Conservation (phyloP, 1,140 invertebrate species). For the Drosophila serrata region DNA sequence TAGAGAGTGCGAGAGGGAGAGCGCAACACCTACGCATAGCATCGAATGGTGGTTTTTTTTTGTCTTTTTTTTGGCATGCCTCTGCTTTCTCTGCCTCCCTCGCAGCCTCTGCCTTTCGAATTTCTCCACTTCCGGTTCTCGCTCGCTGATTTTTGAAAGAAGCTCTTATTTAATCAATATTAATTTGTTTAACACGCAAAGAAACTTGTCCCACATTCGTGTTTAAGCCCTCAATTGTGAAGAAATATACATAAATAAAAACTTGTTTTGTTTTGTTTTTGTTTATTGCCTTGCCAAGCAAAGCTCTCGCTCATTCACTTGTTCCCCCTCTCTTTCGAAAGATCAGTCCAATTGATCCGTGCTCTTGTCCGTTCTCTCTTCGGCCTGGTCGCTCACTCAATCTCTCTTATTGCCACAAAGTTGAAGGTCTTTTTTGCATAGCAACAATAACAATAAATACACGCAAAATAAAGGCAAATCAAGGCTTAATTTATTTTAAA, state of each 20-base stretch:
- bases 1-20: constrained; percentile 1
- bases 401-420: constrained; percentile 48
- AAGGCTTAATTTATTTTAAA: constrained; percentile 2
- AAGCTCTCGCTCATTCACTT: constrained; percentile 28
- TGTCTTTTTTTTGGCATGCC: constrained; percentile 59
- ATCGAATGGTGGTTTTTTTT: constrained; percentile 18
- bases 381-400: constrained; percentile 5
- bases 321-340: constrained; percentile 17
- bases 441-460: constrained; percentile 31
- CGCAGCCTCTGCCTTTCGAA: constrained; percentile 26
- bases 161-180: constrained; percentile 44
- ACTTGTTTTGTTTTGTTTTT: constrained; percentile 56
- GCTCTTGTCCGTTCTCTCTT: constrained; percentile 8
- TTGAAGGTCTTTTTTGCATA: constrained; percentile 74
- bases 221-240: constrained; percentile 16
- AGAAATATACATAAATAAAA: constrained; percentile 44
- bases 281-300: constrained; percentile 30
- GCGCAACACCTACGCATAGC: constrained; percentile 68
- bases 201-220: constrained; percentile 50
- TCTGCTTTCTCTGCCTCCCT: constrained; percentile 62
- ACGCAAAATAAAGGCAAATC: constrained; percentile 17
- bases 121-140: constrained; percentile 54
- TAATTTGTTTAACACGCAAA: constrained; percentile 29
- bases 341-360: constrained; percentile 32
- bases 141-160: constrained; percentile 13